phyloP scores from a whole-genome alignment of 2,113 vertebrate genomes.

The Cariama cristata region DNA sequence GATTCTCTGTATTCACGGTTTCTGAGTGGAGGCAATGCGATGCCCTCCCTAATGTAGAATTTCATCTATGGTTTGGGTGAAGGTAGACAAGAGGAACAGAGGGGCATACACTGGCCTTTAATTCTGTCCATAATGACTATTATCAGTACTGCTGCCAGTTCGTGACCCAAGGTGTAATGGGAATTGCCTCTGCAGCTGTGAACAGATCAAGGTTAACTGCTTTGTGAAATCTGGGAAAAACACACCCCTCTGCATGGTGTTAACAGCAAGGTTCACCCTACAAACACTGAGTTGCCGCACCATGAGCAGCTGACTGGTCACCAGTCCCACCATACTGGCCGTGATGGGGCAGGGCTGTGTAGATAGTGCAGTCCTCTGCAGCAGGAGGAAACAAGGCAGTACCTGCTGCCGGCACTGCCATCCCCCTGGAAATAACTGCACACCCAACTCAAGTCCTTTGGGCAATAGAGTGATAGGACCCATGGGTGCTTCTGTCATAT shows the following conservation, averaged over 20 bases:
- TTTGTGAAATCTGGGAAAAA: constrained; percentile 8
- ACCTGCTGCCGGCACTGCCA: neutral
- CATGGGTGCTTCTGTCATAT: neutral
- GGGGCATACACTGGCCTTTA: neutral
- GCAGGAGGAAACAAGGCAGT: accelerated
- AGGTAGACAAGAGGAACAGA: neutral
- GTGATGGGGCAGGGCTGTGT: neutral
- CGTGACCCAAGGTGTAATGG: neutral
- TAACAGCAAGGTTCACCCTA: neutral
- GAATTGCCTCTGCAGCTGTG: neutral
- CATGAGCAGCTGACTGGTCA: accelerated
- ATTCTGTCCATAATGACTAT: neutral
- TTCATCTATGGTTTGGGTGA: neutral
- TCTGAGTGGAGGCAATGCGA: neutral
- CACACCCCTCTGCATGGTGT: neutral
- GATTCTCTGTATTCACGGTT: neutral
- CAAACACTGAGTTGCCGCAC: accelerated
- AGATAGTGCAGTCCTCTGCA: neutral
- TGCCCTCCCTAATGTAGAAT: neutral
- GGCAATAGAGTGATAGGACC: neutral
- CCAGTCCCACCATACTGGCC: accelerated
- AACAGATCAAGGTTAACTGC: neutral
- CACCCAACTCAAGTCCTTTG: neutral
- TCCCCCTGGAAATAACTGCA: neutral
- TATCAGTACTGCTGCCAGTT: neutral